These are phyloP conservation scores for Podarcis siculus DNA, from an alignment of 2,797 vertebrate species.

Conservation along the genomic window DNA sequence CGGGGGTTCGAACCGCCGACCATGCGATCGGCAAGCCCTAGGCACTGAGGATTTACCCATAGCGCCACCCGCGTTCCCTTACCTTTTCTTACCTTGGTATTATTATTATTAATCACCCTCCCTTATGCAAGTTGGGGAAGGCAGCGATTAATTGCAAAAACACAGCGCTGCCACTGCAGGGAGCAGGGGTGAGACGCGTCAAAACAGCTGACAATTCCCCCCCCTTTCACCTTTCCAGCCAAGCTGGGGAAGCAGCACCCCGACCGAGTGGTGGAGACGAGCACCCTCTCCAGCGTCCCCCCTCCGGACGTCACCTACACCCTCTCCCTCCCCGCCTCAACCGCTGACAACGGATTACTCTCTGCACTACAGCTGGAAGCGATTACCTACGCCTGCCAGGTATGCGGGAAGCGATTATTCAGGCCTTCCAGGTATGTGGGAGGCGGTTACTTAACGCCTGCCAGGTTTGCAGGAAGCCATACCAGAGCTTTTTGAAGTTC, in stretches of 20 bases:
- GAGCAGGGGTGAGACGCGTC: too few species aligned
- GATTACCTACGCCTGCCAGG: constrained; percentile 97
- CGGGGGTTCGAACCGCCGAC: too few species aligned
- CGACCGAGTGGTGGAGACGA: constrained; percentile 97
- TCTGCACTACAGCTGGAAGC: constrained; percentile 97
- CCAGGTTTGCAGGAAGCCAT: too few species aligned
- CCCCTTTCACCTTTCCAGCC: constrained; percentile 75
- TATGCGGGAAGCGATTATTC: constrained; percentile 52
- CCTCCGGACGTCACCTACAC: constrained; percentile 94
- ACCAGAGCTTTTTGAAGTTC: too few species aligned
- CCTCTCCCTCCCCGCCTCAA: constrained; percentile 82
- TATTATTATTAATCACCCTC: too few species aligned
- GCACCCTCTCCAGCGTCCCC: constrained; percentile 95
- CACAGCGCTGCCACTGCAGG: neutral
- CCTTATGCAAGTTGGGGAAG: too few species aligned
- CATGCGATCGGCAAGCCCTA: too few species aligned
- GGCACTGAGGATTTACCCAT: too few species aligned
- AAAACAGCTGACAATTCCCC: neutral
- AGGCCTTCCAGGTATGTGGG: too few species aligned
- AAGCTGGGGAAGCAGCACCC: constrained; percentile 95
- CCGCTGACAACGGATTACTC: constrained; percentile 83
- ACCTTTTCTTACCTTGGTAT: too few species aligned
- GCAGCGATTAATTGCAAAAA: neutral
- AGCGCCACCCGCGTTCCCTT: too few species aligned
- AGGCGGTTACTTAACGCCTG: too few species aligned